Base-by-base conservation (phyloP, 1,140 invertebrate species). In the Drosophila kepulauana region DNA sequence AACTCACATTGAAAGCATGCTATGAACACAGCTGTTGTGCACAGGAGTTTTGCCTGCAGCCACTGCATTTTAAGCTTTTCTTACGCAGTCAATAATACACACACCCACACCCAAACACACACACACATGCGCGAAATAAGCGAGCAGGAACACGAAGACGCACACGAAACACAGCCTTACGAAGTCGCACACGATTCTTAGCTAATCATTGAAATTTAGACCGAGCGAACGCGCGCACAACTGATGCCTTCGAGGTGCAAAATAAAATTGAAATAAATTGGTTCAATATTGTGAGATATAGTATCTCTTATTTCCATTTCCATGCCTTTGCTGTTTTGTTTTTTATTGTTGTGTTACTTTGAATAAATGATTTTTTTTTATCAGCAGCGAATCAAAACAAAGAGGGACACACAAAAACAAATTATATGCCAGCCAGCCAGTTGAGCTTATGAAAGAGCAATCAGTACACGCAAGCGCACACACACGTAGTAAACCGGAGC, bases 261-360 rank as follows among this genome's bases (percentile, higher is more conserved):
- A 89, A 51, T 75, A 63, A 75, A 75, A 89, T 89, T 89, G 66
- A 89, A 89, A 85, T 89, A 89, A 89, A 89, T 89, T 89, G 81
- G 81, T 85, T 57, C 80, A 84, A 81, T 88, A 79, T 77, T 77
- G 38, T 65, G 62, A 65, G 65, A 25, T 81, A 82, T 87, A 43
- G 41, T 43, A 78, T 87, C 80, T 88, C 80, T 87, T 88, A 87
- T 76, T 88, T 80, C 64, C 79, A 86, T 80, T 73, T 85, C 70
- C 79, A 79, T 88, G 62, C 30, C 30, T 61, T 54, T 45, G n/a
- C 70, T 75, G 11, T 63, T 46, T 63, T 43, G n/a, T 43, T 43
- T 73, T 63, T 38, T 38, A 43, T 43, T n/a, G 41, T 43, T 43
- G 41, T 43, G 2, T 43, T 43, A 43, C 41, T 43, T 43, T 43